Conservation (phyloP, 2,113 vertebrate species). For the Probosciger aterrimus region DNA sequence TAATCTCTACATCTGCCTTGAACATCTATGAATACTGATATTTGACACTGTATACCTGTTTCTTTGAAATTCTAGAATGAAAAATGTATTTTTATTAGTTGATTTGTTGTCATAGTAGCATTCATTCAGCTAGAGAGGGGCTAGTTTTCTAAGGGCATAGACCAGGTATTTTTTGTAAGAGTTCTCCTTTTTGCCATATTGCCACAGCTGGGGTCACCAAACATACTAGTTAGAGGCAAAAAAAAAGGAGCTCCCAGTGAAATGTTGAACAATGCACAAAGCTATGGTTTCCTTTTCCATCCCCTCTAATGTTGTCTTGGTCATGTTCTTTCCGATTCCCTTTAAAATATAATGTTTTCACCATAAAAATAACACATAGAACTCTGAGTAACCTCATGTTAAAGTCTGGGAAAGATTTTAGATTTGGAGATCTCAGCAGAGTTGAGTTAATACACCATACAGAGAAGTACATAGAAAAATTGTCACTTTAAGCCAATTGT, state of each 20-base stretch:
- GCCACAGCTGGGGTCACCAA: not conserved
- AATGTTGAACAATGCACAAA: not conserved
- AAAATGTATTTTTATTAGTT: not conserved
- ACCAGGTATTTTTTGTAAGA: not conserved
- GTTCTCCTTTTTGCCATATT: not conserved
- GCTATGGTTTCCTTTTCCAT: not conserved
- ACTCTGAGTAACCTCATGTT: not conserved
- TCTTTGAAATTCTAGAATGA: not conserved
- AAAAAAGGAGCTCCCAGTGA: not conserved
- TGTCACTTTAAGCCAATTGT: not conserved
- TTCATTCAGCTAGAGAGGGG: not conserved
- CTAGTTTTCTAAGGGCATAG: not conserved
- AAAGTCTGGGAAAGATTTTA: not conserved
- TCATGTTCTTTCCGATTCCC: not conserved
- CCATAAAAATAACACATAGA: not conserved
- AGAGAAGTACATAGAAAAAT: not conserved
- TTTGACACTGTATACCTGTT: not conserved
- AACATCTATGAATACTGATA: not conserved
- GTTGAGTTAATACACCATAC: not conserved
- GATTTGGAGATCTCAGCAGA: not conserved
- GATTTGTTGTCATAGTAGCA: not conserved
- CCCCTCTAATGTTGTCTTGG: not conserved
- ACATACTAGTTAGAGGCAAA: not conserved
- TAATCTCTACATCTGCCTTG: not conserved
- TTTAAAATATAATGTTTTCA: not conserved